Base-by-base conservation (phyloP, 2,797 vertebrate species). In the Microctenopoma lineatum region DNA sequence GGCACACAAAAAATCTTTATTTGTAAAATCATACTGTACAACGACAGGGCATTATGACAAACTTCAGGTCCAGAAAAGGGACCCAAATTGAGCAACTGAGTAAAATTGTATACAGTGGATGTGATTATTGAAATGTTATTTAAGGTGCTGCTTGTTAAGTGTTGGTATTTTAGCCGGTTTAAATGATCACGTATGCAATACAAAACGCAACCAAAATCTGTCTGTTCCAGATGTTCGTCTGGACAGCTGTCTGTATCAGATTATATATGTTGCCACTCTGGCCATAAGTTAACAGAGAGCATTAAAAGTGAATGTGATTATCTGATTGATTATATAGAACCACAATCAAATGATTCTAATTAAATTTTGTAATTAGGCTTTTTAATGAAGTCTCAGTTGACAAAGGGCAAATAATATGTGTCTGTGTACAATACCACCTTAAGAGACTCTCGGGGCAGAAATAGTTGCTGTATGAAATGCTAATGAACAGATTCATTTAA, bases 321-420 rank as follows among this genome's bases (percentile, higher is more conserved):
- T 87, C 81, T 77, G 65, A 83, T 80, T 73, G 75, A 91, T 89
- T 78, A 84, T 79, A 80, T 70, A 66, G 79, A 86, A 89, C 83
- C 71, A 80, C 73, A 89, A 89, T 88, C 80, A 81, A 87, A 89
- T 50, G 83, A 84, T 86, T 88, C 79, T 90, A 90, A 92, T 93
- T 92, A 93, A 92, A 92, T 87, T 87, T 75, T 63, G 71, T 92
- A 93, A 92, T 93, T 93, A 88, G 66, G 25, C 87, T 87, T 90
- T 90, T 79, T 85, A 92, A 92, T 91, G 77, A 90, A 90, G 83
- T 75, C 84, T 87, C 86, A 65, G 79, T 84, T 87, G 87, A 91
- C 88, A 89, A 84, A 82, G 83, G 90, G 79, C 84, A 90, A 92
- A 92, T 91, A 90, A 91, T 85, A 74, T 74, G 81, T 89, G 84